Conservation (phyloP, 2,113 vertebrate genomes). For the Psephotus haematonotus region DNA sequence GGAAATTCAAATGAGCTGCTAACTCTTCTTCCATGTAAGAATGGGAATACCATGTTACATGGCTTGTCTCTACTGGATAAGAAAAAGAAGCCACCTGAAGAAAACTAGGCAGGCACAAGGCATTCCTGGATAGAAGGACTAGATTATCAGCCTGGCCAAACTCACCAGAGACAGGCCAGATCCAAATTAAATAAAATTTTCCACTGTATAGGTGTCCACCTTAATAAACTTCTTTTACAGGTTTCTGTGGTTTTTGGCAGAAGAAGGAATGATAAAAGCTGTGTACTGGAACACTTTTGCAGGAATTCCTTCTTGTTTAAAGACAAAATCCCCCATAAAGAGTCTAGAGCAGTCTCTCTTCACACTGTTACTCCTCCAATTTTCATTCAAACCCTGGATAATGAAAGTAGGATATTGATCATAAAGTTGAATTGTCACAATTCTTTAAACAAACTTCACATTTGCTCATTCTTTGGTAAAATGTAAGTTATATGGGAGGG, state of each 20-base stretch:
- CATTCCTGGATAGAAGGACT: neutral
- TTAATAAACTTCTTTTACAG: neutral
- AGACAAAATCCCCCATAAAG: neutral
- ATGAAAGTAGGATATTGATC: neutral
- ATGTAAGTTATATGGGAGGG: neutral
- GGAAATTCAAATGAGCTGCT: neutral
- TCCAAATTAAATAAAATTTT: neutral
- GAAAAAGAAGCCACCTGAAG: accelerated
- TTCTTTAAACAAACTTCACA: neutral
- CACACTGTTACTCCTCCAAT: neutral
- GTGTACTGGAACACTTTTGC: neutral
- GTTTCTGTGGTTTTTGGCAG: accelerated
- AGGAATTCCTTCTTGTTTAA: neutral
- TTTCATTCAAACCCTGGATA: neutral
- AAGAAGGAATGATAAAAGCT: neutral
- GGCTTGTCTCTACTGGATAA: neutral
- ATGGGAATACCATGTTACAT: neutral
- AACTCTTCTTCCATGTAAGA: neutral
- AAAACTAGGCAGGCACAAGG: neutral
- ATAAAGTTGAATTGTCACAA: neutral
- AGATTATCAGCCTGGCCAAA: neutral
- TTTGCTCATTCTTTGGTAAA: neutral
- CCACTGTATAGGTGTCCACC: neutral
- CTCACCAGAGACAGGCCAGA: neutral
- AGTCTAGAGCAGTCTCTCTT: neutral